Evolutionary conservation across 1,140 invertebrate species (phyloP).

Genomic region (Liolophura sinensis): DNA sequence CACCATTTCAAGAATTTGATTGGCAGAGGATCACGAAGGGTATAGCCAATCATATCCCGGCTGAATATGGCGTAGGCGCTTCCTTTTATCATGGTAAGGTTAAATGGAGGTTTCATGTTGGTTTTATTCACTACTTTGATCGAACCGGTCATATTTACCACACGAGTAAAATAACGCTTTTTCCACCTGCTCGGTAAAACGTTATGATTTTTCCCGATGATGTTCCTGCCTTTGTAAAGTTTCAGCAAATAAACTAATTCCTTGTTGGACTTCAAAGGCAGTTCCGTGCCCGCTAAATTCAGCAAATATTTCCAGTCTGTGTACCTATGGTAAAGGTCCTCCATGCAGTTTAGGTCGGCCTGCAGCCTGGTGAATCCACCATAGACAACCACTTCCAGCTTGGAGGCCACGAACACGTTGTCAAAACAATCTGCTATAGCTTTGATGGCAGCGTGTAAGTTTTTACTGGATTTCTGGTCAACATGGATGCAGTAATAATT

Average conservation of each 20-base stretch:
- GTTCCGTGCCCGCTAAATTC: conserved; percentile 31
- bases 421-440: conserved; percentile 38
- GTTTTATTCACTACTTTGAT: conserved; percentile 7
- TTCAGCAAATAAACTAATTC: conserved; percentile 25
- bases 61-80: conserved; percentile 42
- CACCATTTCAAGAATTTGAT: conserved; percentile 38
- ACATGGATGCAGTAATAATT: conserved; percentile 54
- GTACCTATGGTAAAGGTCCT: conserved; percentile 23
- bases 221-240: conserved; percentile 19
- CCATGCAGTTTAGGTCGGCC: conserved; percentile 43
- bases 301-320: conserved; percentile 37
- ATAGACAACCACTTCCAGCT: conserved; percentile 30
- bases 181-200: no score
- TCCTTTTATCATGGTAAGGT: conserved; percentile 39
- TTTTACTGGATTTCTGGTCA: conserved; percentile 30
- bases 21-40: conserved; percentile 27
- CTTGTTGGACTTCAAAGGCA: conserved; percentile 27
- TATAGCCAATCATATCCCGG: conserved; percentile 37
- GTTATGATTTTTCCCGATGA: conserved; percentile 9
- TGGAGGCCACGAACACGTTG: conserved; percentile 47
- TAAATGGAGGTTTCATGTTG: conserved; percentile 23
- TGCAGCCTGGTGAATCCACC: conserved; percentile 26
- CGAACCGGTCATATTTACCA: no score
- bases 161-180: no score
- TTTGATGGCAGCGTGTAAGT: conserved; percentile 22